Base-by-base conservation (phyloP, 2,888 invertebrate genomes). In the Ophion ellenae region DNA sequence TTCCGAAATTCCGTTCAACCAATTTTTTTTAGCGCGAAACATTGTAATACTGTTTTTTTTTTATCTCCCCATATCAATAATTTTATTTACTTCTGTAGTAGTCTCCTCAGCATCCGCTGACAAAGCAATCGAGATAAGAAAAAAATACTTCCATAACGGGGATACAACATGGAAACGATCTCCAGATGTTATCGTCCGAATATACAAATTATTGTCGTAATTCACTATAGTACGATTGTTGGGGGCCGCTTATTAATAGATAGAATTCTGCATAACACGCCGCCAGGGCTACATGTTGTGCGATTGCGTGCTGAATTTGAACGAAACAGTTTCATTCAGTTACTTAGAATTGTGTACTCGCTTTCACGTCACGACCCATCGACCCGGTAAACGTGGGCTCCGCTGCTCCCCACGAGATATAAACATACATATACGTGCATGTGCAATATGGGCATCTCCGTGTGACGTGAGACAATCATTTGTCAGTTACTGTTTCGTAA, bases 351-450 rank as follows among this genome's bases (percentile, higher is more conserved):
- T 85, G 82, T 75, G 78, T 82, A 82, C 78, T 70, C 74, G 78
- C 79, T 82, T 85, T 82, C 85, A 79, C 82, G 82, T 85, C 75
- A 82, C 79, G 85, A 85, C 82, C 79, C 85, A 82, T 85, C 85
- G 85, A 85, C 85, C 81, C 74, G 81, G 64, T 85, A 82, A 85
- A 20, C 81, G 63, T 61, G 81, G 69, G 47, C 82, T 76, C 79
- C 78, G 64, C 69, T 77, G 63, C 71, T 80, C 64, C 71, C 67
- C 10, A 57, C 59, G n/a, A 70, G 24, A 40, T 59, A 28, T 24
- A 73, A 61, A 61, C 66, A 64, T 32, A 77, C 28, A 14, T 17
- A 24, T 40, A 28, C 14, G 53, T 57, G 20, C 40, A 53, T 40
- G 36, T 53, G 59, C 24, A 24, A 10, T 59, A 45, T 28, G 59